Conservation (phyloP, 2,888 invertebrate species). For the Nemurella pictetii region DNA sequence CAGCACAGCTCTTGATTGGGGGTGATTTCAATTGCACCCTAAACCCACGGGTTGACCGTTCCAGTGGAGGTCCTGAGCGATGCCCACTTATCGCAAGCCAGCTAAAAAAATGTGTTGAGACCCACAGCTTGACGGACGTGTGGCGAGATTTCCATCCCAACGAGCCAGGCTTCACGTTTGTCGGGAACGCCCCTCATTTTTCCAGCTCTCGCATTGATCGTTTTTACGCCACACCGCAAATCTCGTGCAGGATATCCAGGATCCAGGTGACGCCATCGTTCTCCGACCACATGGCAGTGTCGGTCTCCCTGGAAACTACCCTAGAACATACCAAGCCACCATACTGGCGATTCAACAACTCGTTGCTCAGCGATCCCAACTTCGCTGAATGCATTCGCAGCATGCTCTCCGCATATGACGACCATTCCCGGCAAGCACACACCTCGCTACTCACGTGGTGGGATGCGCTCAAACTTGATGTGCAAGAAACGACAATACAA, state of each 20-base stretch:
- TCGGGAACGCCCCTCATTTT: neutral
- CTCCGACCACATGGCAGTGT: neutral
- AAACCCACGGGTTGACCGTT: neutral
- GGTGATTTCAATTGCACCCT: too few relatives aligned
- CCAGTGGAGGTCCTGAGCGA: neutral
- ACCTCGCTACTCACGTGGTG: neutral
- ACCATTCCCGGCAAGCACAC: neutral
- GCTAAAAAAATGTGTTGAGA: neutral
- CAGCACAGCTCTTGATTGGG: too few relatives aligned
- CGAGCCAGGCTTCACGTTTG: neutral
- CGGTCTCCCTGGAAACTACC: neutral
- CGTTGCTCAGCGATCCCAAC: neutral
- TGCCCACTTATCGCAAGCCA: neutral
- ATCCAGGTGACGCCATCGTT: neutral
- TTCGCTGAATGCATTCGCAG: neutral
- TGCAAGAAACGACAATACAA: neutral
- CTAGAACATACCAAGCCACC: neutral
- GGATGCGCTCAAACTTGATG: slow-evolving; percentile 7
- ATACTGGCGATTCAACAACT: slow-evolving; percentile 16
- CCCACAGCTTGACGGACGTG: neutral
- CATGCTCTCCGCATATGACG: neutral
- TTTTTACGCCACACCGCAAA: neutral
- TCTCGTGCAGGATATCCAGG: neutral
- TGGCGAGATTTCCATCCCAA: neutral
- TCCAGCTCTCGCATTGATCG: neutral